Evolutionary conservation across 2,888 invertebrate genomes (phyloP), one percentile per base, ranked within the genome.

Genomic region (Entomobrya proxima): DNA sequence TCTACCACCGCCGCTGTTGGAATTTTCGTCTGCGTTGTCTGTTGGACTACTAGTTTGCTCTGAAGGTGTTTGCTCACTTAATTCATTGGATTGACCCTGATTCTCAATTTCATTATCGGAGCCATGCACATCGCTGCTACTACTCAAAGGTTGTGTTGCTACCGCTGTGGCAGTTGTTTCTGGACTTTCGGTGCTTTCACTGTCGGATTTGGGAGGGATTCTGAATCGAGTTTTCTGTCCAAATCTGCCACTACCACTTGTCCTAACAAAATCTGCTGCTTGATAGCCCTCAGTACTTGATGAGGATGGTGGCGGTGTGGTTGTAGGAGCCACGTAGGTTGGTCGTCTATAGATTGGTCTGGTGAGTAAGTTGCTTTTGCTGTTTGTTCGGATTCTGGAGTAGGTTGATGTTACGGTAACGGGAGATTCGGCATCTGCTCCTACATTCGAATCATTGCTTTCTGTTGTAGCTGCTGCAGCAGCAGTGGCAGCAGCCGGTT

Each of bases 351-450:
- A 83, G n/a, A 37, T 55, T 21, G 76, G 69, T 52, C 64, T 55
- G 24, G 64, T 30, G 13, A 50, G 78, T 11, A 78, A 40, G 27
- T 52, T 76, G 35, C 30, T 76, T 37, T 72, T 74, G 15, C 27
- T 61, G 52, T 47, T 86, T 3, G 75, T 37, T 61, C 85, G 21
- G 27, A 86, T 81, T 18, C 80, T 61, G 11, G 85, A 80, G 21
- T 86, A 86, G 5, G 85, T 86, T 0, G 85, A 86, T 2, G 80
- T 86, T 9, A 86, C 85, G 13, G 80, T 81, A 21, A 86, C 69
- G 18, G 85, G 85, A 13, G 85, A 24, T 47, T 86, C 85, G 13
- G 64, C 30, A 32, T 74, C 67, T 44, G 72, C 84, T 18, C 27
- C 69, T 15, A 4, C 64, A 15, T 7, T 7, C 21, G 61, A 21